phyloP scores from a whole-genome alignment of 2,113 vertebrate genomes.

The Oenanthe oenanthe region DNA sequence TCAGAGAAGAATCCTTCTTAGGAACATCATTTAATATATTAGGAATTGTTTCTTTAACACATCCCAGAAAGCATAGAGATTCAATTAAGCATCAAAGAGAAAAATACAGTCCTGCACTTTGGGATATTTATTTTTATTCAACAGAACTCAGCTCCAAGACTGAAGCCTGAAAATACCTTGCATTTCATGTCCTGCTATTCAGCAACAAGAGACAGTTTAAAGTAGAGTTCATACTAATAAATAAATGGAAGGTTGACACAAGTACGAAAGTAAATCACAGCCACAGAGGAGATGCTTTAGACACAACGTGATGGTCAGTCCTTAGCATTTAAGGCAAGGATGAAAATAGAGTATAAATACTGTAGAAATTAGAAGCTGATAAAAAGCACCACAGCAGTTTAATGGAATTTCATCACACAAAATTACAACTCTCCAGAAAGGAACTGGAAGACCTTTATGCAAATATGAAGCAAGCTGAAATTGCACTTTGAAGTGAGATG shows the following conservation, averaged over 20 bases:
- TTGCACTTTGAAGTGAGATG: not conserved
- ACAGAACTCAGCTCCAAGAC: constrained; percentile 12
- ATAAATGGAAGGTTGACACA: not conserved
- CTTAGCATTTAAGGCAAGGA: constrained; percentile 41
- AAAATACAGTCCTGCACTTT: constrained; percentile 20
- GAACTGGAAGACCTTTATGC: constrained; percentile 35
- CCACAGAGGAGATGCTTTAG: not conserved
- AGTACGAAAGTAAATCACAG: constrained; percentile 2
- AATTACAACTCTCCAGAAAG: constrained; percentile 2
- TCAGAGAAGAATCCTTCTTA: constrained; percentile 34
- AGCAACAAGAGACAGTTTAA: constrained; percentile 34
- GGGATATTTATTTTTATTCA: constrained; percentile 64
- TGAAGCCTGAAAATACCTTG: constrained; percentile 41
- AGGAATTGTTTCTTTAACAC: constrained; percentile 59
- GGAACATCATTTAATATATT: constrained; percentile 49
- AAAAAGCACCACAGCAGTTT: constrained; percentile 41
- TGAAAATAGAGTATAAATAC: constrained; percentile 46
- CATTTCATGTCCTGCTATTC: constrained; percentile 53
- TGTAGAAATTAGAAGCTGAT: constrained; percentile 40
- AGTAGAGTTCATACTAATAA: constrained; percentile 70
- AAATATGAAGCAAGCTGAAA: constrained; percentile 47
- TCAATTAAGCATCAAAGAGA: constrained; percentile 73
- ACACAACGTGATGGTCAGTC: constrained; percentile 21
- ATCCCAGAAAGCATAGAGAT: constrained; percentile 59
- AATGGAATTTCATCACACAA: constrained; percentile 39